Evolutionary conservation across 2,888 invertebrate genomes (phyloP), one percentile per base, ranked within the genome.

Genomic region (Macaria notata): DNA sequence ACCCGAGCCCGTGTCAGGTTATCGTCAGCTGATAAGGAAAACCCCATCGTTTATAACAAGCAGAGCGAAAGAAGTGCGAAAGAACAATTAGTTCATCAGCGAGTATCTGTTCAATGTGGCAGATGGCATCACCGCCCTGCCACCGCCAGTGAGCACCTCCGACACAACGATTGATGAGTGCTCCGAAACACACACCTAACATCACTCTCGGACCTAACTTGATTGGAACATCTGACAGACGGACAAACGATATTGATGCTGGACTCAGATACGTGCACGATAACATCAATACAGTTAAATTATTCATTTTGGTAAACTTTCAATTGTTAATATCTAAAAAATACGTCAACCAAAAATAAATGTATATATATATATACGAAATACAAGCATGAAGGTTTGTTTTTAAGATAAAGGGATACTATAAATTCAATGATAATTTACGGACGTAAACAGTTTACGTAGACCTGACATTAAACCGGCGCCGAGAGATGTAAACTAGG

Each of bases 121-220:
- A 51, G 54, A 31, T 30, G 46, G 49, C 55, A 43, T 50, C 55
- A 52, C 58, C 60, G 42, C 52, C 38, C 59, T 56, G 60, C 65
- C 63, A 65, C 63, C 63, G 66, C 19, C 2, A 19, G 19, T 19
- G 64, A 64, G 69, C 71, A 66, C 69, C 69, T 67, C 61, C 62
- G 67, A 63, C 59, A 61, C 61, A 61, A 70, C 73, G 74, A 76
- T 74, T 71, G 72, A 76, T 72, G 70, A 59, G 61, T 56, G 47
- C 63, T 61, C 65, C 59, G 65, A 63, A 62, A 56, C 63, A 67
- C 62, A 63, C 58, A 64, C 66, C 66, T 49, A 41, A 61, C 65
- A 68, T 68, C 59, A 63, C 68, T 63, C 63, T 70, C 68, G 60
- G 65, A 68, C 51, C 57, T 48, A 62, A 62, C 63, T 62, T 46